Evolutionary conservation across 2,113 vertebrate species (phyloP).

Genomic region (Pionites leucogaster): DNA sequence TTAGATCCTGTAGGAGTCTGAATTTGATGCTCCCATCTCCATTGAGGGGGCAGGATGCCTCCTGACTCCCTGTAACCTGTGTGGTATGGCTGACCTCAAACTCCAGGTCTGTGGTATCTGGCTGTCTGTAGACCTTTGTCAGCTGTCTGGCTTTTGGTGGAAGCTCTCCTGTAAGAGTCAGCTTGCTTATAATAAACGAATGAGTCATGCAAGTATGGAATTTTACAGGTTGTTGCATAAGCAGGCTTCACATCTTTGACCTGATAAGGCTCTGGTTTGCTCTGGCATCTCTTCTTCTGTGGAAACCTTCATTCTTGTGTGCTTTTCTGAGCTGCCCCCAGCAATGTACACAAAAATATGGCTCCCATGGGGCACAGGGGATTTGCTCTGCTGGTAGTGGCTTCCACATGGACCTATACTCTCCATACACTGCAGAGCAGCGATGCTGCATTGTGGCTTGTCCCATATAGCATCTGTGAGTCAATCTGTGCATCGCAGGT

Average conservation of each 20-base stretch:
- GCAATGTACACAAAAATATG: neutral
- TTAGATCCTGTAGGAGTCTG: accelerated
- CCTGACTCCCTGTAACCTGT: neutral
- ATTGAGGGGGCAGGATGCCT: neutral
- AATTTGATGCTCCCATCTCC: neutral
- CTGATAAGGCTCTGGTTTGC: neutral
- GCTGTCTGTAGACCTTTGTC: neutral
- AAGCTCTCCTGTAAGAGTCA: neutral
- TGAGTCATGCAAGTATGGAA: neutral
- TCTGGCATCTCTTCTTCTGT: neutral
- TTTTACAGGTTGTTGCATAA: neutral
- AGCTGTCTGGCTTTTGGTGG: neutral
- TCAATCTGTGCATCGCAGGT: neutral
- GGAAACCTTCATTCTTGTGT: neutral
- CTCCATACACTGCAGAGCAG: accelerated
- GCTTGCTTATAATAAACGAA: neutral
- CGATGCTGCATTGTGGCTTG: accelerated
- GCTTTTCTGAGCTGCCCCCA: neutral
- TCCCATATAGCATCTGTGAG: neutral
- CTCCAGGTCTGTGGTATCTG: neutral
- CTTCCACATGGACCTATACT: neutral
- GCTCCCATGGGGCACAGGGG: neutral
- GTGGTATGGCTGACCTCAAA: neutral
- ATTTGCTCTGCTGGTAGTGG: neutral
- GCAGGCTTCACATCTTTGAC: neutral